A percentile compares a stretch with the other conserved stretches of the same genome.
phyloP scores from a whole-genome alignment of 1,140 invertebrate species.

The Ctenoplectra terminalis region DNA sequence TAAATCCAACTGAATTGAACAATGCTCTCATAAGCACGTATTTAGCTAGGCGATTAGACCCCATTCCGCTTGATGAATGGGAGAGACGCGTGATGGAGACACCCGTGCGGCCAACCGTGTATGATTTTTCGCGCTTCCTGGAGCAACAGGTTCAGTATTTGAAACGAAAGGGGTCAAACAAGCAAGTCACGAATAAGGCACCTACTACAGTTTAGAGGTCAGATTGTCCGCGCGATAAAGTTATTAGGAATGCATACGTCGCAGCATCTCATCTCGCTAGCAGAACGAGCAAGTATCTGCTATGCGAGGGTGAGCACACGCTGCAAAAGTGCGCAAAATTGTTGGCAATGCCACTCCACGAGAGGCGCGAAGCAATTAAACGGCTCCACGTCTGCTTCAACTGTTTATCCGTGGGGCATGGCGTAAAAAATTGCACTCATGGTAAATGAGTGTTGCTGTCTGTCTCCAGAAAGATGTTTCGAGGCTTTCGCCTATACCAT shows the following conservation, averaged over 20 bases:
- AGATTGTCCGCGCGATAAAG: too few relatives aligned
- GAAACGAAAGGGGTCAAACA: not conserved
- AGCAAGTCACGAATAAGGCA: too few relatives aligned
- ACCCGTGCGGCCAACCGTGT: not conserved
- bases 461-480: too few relatives aligned
- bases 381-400: constrained; percentile 39
- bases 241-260: too few relatives aligned
- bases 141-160: not conserved
- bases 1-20: constrained; percentile 1
- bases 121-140: not conserved
- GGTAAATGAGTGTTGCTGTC: too few relatives aligned
- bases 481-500: too few relatives aligned
- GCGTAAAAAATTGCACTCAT: constrained; percentile 33
- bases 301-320: constrained; percentile 36
- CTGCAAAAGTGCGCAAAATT: constrained; percentile 45
- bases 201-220: too few relatives aligned
- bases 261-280: too few relatives aligned
- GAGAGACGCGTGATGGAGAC: not conserved
- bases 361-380: constrained; percentile 21
- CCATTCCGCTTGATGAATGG: constrained; percentile 12
- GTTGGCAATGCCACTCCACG: constrained; percentile 5
- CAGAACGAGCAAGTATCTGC: constrained; percentile 9
- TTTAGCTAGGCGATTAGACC: constrained; percentile 20
- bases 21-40: constrained; percentile 13
- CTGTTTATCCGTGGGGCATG: constrained; percentile 25